Percentiles rank a stretch among this genome's conserved stretches.
Conservation (phyloP, 1,140 invertebrate species). For the Centruroides sculpturatus region DNA sequence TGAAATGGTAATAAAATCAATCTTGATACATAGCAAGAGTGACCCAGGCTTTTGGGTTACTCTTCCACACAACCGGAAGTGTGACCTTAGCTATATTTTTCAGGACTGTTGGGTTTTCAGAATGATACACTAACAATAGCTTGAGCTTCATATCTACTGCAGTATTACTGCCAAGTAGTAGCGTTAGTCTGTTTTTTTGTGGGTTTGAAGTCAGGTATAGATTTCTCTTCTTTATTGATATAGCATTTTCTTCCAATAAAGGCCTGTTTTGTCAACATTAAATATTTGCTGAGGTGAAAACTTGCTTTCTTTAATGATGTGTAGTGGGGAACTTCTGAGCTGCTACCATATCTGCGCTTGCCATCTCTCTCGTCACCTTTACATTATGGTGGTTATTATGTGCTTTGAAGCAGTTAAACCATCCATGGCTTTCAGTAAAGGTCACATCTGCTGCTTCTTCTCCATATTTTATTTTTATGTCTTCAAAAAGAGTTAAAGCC, state of each 20-base stretch:
- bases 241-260: slow-evolving; percentile 19
- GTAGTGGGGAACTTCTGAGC: slow-evolving; percentile 23
- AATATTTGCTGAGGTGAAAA: slow-evolving; percentile 25
- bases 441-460: neutral
- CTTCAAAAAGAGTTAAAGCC: too few species aligned
- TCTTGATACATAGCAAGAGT: slow-evolving; percentile 10
- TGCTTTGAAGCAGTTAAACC: slow-evolving; percentile 28
- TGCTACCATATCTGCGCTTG: slow-evolving; percentile 12
- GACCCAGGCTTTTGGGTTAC: slow-evolving; percentile 10
- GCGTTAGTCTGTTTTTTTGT: slow-evolving; percentile 10
- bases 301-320: slow-evolving; percentile 20
- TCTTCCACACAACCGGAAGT: slow-evolving; percentile 11
- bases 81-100: neutral
- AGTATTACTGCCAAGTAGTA: slow-evolving; percentile 10
- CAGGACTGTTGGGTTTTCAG: slow-evolving; percentile 13
- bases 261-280: slow-evolving; percentile 19
- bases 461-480: too few species aligned
- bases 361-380: slow-evolving; percentile 24
- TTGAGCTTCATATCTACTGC: slow-evolving; percentile 24
- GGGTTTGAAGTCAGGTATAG: slow-evolving; percentile 7
- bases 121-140: slow-evolving; percentile 30
- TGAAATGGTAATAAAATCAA: slow-evolving; percentile 13
- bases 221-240: slow-evolving; percentile 6
- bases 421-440: slow-evolving; percentile 25
- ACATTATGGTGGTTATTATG: slow-evolving; percentile 24